Conservation (phyloP, 2,888 invertebrate genomes). For the Adela reaumurella region DNA sequence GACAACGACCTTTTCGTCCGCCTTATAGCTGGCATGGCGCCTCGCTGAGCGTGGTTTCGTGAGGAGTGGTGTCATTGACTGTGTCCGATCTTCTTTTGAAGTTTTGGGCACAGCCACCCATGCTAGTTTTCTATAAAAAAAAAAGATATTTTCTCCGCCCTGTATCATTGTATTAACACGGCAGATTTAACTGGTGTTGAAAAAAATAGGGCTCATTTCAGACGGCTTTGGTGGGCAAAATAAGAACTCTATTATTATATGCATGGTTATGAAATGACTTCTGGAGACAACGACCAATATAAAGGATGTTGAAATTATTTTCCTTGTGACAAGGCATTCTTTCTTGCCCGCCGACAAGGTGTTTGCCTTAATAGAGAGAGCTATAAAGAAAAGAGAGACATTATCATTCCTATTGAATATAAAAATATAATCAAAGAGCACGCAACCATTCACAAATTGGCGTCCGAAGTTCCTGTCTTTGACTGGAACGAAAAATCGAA, state of each 20-base stretch:
- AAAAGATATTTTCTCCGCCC: slow-evolving; percentile 12
- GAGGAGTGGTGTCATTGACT: too few relatives aligned
- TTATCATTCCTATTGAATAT: slow-evolving; percentile 6
- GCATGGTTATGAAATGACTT: slow-evolving; percentile 13
- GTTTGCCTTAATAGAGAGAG: slow-evolving; percentile 7
- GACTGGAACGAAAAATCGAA: slow-evolving; percentile 9
- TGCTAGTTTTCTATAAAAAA: too few relatives aligned
- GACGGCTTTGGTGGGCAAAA: slow-evolving; percentile 14
- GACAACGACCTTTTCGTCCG: too few relatives aligned
- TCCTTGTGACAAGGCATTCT: slow-evolving; percentile 12
- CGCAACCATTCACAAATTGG: slow-evolving; percentile 5
- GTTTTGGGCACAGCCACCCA: too few relatives aligned
- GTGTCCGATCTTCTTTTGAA: too few relatives aligned
- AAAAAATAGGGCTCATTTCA: slow-evolving; percentile 4
- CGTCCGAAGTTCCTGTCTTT: slow-evolving; percentile 2
- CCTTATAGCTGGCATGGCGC: too few relatives aligned
- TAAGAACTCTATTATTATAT: slow-evolving; percentile 15
- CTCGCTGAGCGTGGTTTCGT: too few relatives aligned
- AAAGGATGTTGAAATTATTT: slow-evolving; percentile 12
- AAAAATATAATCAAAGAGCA: slow-evolving; percentile 4
- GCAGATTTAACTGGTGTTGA: slow-evolving; percentile 4
- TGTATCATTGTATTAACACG: slow-evolving; percentile 11
- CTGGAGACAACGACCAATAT: slow-evolving; percentile 3
- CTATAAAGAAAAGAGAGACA: slow-evolving; percentile 5
- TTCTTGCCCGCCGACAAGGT: slow-evolving; percentile 6